Evolutionary conservation across 2,888 invertebrate genomes (phyloP).

Genomic region (Poecilus cupreus): DNA sequence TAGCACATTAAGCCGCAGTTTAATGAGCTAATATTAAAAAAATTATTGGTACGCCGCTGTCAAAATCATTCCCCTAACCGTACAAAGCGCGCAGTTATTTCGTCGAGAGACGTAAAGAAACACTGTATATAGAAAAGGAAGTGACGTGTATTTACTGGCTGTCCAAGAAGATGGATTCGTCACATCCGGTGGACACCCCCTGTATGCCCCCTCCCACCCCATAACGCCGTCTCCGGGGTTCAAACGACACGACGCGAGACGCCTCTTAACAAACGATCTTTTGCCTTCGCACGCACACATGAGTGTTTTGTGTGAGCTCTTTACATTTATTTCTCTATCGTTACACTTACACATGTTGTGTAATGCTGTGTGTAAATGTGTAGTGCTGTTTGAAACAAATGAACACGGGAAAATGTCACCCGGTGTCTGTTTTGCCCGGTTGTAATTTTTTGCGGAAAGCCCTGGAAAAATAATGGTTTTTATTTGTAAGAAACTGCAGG

Average conservation of each 20-base stretch:
- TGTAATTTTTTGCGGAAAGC: neutral
- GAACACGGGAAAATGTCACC: constrained; percentile 6
- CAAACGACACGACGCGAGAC: neutral
- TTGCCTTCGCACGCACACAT: neutral
- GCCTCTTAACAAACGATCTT: constrained; percentile 8
- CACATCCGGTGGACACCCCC: constrained; percentile 14
- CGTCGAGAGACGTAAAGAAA: neutral
- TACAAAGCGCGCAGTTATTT: neutral
- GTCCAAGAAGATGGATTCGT: constrained; percentile 51
- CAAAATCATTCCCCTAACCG: neutral
- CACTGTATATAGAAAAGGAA: constrained; percentile 36
- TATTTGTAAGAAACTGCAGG: neutral
- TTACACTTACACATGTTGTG: neutral
- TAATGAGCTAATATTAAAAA: neutral
- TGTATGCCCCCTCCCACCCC: neutral
- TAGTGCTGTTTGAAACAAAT: constrained; percentile 1
- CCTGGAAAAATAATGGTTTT: constrained; percentile 10
- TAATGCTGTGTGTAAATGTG: neutral
- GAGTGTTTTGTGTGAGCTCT: constrained; percentile 1
- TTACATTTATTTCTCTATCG: neutral
- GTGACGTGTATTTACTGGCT: constrained; percentile 54
- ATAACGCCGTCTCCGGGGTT: neutral
- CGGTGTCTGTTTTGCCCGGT: neutral
- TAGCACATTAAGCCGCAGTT: no score
- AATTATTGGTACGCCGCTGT: neutral